Evolutionary conservation across 1,140 invertebrate species (phyloP).

Genomic region (Diprion similis): DNA sequence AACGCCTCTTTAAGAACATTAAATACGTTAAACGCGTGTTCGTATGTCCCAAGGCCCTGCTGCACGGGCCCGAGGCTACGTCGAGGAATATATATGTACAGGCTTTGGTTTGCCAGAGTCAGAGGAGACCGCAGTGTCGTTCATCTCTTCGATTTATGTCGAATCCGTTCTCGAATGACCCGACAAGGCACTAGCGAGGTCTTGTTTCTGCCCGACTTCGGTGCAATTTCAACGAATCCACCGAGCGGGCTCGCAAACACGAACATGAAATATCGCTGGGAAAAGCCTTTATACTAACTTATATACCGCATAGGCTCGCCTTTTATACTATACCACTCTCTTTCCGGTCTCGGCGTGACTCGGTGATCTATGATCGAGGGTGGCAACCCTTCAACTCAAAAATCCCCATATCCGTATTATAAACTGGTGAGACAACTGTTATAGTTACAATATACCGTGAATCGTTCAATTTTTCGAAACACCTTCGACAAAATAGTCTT

Average conservation of each 20-base stretch:
- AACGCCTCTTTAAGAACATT: constrained; percentile 58
- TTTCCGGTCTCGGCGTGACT: not conserved
- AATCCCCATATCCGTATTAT: not conserved
- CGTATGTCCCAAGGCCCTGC: constrained; percentile 41
- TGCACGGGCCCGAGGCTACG: not conserved
- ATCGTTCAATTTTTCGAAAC: too few relatives aligned
- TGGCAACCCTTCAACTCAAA: not conserved
- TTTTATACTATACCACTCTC: not conserved
- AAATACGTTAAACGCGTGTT: constrained; percentile 26
- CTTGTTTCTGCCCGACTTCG: not conserved
- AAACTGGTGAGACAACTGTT: too few relatives aligned
- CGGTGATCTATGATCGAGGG: not conserved
- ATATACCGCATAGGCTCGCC: not conserved
- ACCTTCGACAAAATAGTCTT: too few relatives aligned
- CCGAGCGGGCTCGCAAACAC: not conserved
- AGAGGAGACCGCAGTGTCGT: constrained; percentile 49
- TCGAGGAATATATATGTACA: constrained; percentile 36
- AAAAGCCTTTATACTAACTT: not conserved
- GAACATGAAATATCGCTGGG: not conserved
- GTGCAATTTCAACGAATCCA: not conserved
- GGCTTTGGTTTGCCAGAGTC: constrained; percentile 33
- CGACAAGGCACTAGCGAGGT: constrained; percentile 30
- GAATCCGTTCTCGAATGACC: constrained; percentile 47
- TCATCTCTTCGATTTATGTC: constrained; percentile 59
- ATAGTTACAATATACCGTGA: too few relatives aligned